Evolutionary conservation across 2,888 invertebrate genomes (phyloP), one percentile per base, ranked within the genome.

Genomic region (Pyrochroa serraticornis): DNA sequence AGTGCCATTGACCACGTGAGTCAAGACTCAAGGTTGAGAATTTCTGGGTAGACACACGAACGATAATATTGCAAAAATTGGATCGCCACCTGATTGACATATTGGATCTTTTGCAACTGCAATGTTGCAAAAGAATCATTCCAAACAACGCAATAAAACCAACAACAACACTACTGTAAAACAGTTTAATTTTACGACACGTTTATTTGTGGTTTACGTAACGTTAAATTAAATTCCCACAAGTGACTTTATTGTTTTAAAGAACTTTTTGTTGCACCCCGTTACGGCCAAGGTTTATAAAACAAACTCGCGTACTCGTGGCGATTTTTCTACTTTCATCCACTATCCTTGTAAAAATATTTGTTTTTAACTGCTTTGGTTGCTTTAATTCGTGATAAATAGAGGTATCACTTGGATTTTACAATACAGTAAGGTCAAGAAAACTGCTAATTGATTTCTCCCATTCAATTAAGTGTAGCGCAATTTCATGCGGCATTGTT

Each of bases 171-270:
- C 49, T 49, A 56, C 44, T 49, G 46, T 12, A 49, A 55, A 50
- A 50, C 56, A 56, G 49, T 50, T 56, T 45, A 56, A 50, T 44
- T 58, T 54, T 49, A 54, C 44, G 49, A 59, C 54, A 59, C 43
- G 54, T 59, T 59, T 59, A 49, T 58, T 58, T 53, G 49, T 43
- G 46, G 48, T 59, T 59, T 48, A n/a, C 50, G 50, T 54, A 59
- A 59, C 49, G 14, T 59, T 50, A 56, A 49, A 50, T 56, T 56
- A 50, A 56, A 56, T 56, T 44, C 56, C 45, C 50, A 50, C 50
- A 56, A 56, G 50, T 56, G 49, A 56, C 56, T 56, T 50, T 49
- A 56, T 56, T 49, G 56, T 56, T 56, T 56, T 22, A 2, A 5
- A 22, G 5, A 22, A 56, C 44, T 50, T 45, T 14, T 34, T 22